A percentile compares a stretch with the other conserved stretches of the same genome.
phyloP scores from a whole-genome alignment of 2,113 vertebrate genomes.

The Alectura lathami region DNA sequence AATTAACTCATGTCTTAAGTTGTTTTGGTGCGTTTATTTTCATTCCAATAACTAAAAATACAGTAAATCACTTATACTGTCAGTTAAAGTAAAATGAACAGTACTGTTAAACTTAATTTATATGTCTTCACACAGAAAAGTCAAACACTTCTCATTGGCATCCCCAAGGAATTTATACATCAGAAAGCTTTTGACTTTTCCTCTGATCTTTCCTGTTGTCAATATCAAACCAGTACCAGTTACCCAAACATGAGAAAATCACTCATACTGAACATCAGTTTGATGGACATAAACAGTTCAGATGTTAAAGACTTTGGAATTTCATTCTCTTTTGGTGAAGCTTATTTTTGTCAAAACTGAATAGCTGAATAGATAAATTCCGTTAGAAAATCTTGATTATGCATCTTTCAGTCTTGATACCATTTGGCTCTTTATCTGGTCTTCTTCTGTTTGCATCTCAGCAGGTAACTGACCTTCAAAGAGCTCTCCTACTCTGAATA shows the following conservation, averaged over 20 bases:
- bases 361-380: not conserved
- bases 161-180: not conserved
- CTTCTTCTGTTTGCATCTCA: not conserved
- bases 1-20: not conserved
- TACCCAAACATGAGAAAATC: not conserved
- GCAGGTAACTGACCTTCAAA: not conserved
- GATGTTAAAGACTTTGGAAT: not conserved
- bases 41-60: not conserved
- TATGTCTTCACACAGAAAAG: not conserved
- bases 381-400: not conserved
- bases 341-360: not conserved
- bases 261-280: not conserved
- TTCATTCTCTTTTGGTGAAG: not conserved
- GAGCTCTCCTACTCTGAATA: not conserved
- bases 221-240: not conserved
- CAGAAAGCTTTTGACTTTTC: rapidly evolving
- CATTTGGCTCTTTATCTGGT: not conserved
- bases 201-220: not conserved
- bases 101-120: not conserved
- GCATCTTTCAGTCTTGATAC: rapidly evolving
- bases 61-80: not conserved
- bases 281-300: not conserved
- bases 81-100: not conserved
- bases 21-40: not conserved
- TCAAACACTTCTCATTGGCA: not conserved